Evolutionary conservation across 2,888 invertebrate genomes (phyloP).

Genomic region (Diplolepis rosae): DNA sequence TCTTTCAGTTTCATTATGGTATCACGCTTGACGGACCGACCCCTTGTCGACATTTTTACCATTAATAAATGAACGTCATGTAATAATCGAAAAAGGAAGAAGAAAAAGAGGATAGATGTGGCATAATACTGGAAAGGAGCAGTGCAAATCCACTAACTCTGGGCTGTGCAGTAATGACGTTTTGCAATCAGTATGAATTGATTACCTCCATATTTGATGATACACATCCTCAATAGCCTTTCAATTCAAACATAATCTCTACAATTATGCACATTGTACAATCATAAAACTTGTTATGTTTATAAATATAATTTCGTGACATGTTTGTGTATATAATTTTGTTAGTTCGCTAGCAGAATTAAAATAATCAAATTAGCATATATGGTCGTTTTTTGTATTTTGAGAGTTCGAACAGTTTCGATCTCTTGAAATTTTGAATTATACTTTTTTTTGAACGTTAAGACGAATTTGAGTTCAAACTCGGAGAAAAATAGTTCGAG

Average conservation of each 20-base stretch:
- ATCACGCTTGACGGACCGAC: conserved; percentile 40
- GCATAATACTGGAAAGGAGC: not conserved
- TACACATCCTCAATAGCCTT: not conserved
- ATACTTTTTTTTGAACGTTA: no score
- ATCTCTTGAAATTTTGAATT: no score
- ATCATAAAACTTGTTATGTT: not conserved
- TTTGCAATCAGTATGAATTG: conserved; percentile 21
- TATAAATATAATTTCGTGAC: no score
- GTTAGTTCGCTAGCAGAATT: no score
- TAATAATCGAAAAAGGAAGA: conserved; percentile 36
- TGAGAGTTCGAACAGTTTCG: no score
- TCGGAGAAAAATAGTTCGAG: no score
- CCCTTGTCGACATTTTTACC: conserved; percentile 48
- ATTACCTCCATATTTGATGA: conserved; percentile 8
- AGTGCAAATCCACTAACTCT: not conserved
- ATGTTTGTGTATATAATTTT: no score
- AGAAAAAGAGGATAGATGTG: not conserved
- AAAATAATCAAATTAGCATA: no score
- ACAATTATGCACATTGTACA: not conserved
- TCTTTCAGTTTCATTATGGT: conserved; percentile 49
- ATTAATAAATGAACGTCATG: conserved; percentile 49
- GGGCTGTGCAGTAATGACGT: conserved; percentile 14
- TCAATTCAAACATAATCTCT: conserved; percentile 3
- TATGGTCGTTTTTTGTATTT: no score
- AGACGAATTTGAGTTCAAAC: no score